These are phyloP conservation scores for Drosophila bocki DNA, from an alignment of 1,140 invertebrate genomes.

Conservation along the genomic window DNA sequence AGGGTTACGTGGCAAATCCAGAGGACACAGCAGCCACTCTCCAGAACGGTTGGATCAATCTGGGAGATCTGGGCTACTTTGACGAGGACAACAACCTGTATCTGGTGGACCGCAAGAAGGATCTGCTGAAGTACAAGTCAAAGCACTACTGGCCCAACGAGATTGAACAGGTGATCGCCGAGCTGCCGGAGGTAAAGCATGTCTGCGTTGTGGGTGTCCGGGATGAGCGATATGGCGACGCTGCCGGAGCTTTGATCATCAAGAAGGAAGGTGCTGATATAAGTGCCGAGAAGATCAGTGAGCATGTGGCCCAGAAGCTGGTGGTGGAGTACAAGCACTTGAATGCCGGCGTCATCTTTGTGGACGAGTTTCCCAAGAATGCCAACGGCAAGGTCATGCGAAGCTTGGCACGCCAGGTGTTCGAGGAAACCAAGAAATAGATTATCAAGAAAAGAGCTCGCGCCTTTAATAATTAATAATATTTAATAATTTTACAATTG, in stretches of 20 bases:
- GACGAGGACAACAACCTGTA: conserved; percentile 86
- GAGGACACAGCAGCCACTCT: conserved; percentile 54
- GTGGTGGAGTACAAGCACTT: conserved; percentile 78
- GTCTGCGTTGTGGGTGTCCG: conserved; percentile 69
- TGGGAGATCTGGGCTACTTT: conserved; percentile 88
- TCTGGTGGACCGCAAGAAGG: conserved; percentile 89
- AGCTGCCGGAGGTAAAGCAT: conserved; percentile 60
- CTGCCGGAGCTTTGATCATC: conserved; percentile 67
- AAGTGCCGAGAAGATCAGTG: conserved; percentile 58
- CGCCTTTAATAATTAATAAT: conserved; percentile 5
- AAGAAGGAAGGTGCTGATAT: conserved; percentile 40
- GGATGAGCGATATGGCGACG: conserved; percentile 53
- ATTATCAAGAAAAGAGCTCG: not conserved
- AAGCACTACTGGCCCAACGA: conserved; percentile 77
- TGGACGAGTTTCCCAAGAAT: conserved; percentile 86
- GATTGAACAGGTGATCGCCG: conserved; percentile 65
- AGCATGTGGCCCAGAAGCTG: conserved; percentile 64
- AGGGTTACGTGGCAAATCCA: conserved; percentile 60
- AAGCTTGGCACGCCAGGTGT: conserved; percentile 47
- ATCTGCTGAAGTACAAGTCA: conserved; percentile 86
- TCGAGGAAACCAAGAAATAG: conserved; percentile 40
- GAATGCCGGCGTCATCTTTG: conserved; percentile 84
- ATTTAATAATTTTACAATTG: conserved; percentile 2
- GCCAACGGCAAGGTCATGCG: conserved; percentile 85
- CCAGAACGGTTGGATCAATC: conserved; percentile 87